phyloP scores from a whole-genome alignment of 2,797 vertebrate genomes.

The Anomalospiza imberbis region DNA sequence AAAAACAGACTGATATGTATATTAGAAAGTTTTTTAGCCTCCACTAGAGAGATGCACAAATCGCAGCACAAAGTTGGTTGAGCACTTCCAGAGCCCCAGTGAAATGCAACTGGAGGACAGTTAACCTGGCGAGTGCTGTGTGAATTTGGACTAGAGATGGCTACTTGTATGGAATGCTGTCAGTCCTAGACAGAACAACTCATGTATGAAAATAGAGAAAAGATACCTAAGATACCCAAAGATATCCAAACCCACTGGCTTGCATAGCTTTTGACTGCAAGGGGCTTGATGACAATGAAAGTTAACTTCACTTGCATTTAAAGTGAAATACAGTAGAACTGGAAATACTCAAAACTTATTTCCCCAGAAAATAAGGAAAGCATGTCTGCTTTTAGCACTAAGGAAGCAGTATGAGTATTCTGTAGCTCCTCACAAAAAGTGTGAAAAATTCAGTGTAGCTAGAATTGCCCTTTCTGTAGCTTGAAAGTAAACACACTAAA shows the following conservation, averaged over 20 bases:
- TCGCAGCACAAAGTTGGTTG: background rate
- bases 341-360: background rate
- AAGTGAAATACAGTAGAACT: background rate
- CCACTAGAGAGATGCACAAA: background rate
- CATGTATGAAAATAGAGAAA: background rate
- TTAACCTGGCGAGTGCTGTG: background rate
- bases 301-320: background rate
- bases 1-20: slow-evolving; percentile 5
- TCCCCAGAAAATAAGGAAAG: background rate
- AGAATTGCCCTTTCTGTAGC: background rate
- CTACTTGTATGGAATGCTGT: background rate
- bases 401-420: background rate
- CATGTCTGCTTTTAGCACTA: background rate
- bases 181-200: background rate
- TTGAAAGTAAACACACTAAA: background rate
- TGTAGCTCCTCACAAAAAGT: background rate
- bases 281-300: background rate
- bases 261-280: background rate
- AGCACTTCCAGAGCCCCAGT: background rate
- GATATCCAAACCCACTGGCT: background rate
- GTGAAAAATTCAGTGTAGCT: background rate
- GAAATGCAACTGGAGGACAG: background rate
- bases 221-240: background rate
- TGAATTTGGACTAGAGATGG: background rate
- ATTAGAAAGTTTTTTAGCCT: background rate